phyloP scores from a whole-genome alignment of 2,888 invertebrate genomes.

The Plusia festucae region DNA sequence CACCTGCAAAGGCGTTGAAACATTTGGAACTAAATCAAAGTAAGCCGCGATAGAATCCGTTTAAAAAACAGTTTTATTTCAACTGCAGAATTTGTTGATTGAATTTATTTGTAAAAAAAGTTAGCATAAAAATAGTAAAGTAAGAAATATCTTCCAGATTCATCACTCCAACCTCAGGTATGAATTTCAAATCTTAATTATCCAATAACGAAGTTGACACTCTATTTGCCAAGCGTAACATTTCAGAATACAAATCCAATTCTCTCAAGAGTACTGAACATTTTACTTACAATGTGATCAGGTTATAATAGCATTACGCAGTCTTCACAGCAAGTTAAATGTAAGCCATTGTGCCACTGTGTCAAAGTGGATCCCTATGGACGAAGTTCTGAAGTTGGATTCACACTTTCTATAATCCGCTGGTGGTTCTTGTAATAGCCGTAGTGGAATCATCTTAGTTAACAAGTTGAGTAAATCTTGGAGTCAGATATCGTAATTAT shows the following conservation, averaged over 20 bases:
- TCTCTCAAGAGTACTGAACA: neutral
- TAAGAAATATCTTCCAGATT: too few relatives aligned
- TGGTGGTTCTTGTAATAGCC: constrained; percentile 38
- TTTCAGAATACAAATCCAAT: neutral
- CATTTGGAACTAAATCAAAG: too few relatives aligned
- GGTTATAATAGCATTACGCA: constrained; percentile 29
- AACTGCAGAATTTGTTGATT: too few relatives aligned
- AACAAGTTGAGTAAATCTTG: constrained; percentile 27
- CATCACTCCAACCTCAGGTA: too few relatives aligned
- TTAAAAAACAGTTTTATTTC: too few relatives aligned
- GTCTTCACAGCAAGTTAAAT: constrained; percentile 40
- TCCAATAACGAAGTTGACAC: too few relatives aligned
- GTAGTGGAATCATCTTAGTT: constrained; percentile 32
- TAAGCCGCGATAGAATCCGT: too few relatives aligned
- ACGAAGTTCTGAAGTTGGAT: constrained; percentile 41
- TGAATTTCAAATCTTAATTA: too few relatives aligned
- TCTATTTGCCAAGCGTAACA: too few relatives aligned
- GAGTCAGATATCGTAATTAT: constrained; percentile 7
- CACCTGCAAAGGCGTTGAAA: too few relatives aligned
- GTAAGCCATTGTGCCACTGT: constrained; percentile 42
- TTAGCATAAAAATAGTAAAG: too few relatives aligned
- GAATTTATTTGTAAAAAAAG: too few relatives aligned
- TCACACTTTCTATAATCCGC: constrained; percentile 46
- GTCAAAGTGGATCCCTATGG: constrained; percentile 24
- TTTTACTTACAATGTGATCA: neutral